Evolutionary conservation across 1,140 invertebrate genomes (phyloP).

Genomic region (Bombus pascuorum): DNA sequence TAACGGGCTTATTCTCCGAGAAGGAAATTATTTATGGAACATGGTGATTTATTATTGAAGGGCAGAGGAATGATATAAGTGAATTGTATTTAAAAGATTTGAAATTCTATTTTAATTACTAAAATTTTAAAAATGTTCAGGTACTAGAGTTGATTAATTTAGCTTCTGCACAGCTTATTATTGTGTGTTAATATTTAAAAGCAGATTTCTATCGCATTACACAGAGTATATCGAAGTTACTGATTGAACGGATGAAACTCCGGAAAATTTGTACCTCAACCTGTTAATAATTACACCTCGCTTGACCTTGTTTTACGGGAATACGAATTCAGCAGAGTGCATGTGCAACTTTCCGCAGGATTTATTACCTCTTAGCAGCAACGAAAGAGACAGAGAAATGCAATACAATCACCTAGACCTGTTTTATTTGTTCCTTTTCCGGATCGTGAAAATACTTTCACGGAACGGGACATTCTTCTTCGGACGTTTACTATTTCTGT

Average conservation of each 20-base stretch:
- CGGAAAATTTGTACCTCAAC: slow-evolving; percentile 2
- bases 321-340: slow-evolving; percentile 35
- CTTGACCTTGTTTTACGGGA: slow-evolving; percentile 20
- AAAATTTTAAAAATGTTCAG: neutral
- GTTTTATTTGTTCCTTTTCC: slow-evolving; percentile 2
- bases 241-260: neutral
- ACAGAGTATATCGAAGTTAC: neutral
- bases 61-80: neutral
- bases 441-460: slow-evolving; percentile 16
- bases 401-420: slow-evolving; percentile 18
- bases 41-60: neutral
- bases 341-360: slow-evolving; percentile 28
- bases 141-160: neutral
- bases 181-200: neutral
- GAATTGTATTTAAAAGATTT: neutral
- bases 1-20: neutral
- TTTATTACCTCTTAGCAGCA: slow-evolving; percentile 41
- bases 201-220: neutral
- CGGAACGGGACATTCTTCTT: neutral
- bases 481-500: slow-evolving; percentile 6
- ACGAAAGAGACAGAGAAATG: slow-evolving; percentile 20
- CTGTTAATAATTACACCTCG: slow-evolving; percentile 58
- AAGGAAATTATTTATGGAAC: neutral
- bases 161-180: neutral
- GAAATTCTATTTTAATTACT: neutral